A percentile compares a stretch with the other conserved stretches of the same genome.
These are phyloP conservation scores for Plagodis pulveraria DNA, from an alignment of 2,888 invertebrate genomes.

Conservation along the genomic window DNA sequence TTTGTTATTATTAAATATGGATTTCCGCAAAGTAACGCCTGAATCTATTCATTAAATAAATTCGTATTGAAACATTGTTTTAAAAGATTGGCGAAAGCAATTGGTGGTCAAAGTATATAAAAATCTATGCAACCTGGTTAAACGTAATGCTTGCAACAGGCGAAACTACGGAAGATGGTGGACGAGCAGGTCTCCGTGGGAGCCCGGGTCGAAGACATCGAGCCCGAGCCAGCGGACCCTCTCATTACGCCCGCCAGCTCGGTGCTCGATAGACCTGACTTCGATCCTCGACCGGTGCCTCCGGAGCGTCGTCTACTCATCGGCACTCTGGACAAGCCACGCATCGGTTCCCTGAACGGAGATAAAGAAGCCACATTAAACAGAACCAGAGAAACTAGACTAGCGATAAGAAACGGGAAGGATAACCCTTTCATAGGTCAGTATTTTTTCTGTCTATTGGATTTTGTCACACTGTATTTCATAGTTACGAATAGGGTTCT, in stretches of 20 bases:
- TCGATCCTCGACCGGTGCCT: conserved; percentile 68
- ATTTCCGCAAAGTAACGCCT: too few species aligned
- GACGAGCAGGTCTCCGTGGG: conserved; percentile 92
- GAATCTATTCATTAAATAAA: too few species aligned
- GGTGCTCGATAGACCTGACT: conserved; percentile 64
- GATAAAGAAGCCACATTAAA: conserved; percentile 76
- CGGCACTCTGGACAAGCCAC: conserved; percentile 74
- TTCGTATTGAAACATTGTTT: neutral
- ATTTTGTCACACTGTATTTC: too few species aligned
- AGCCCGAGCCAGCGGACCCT: conserved; percentile 80
- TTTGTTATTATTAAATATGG: too few species aligned
- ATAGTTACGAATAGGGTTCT: too few species aligned
- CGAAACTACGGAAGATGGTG: conserved; percentile 94
- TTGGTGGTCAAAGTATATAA: neutral
- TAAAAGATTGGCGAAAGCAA: neutral
- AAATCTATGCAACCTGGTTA: neutral
- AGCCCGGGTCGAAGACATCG: conserved; percentile 85
- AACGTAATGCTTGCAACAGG: conserved; percentile 71
- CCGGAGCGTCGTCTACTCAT: conserved; percentile 76
- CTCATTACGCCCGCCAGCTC: conserved; percentile 83
- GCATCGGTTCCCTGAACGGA: conserved; percentile 74
- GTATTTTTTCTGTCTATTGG: conserved; percentile 8
- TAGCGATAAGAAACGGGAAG: conserved; percentile 78
- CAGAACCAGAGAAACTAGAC: conserved; percentile 65
- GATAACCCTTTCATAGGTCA: conserved; percentile 79